Evolutionary conservation across 2,113 vertebrate genomes (phyloP).

Genomic region (Sinosuthora webbiana): DNA sequence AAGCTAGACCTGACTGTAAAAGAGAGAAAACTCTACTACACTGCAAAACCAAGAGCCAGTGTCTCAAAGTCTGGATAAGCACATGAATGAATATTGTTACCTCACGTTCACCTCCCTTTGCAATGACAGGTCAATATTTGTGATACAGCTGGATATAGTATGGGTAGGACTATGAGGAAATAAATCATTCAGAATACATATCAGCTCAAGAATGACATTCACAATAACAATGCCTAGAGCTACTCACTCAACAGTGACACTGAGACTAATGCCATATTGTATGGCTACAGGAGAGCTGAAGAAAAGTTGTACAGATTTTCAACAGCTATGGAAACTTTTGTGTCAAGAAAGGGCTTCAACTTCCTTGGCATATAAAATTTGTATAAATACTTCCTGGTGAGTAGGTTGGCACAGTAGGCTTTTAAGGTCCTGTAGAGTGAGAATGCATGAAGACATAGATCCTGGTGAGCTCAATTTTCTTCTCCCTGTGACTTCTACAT

Average conservation of each 20-base stretch:
- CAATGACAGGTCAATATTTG: constrained; percentile 29
- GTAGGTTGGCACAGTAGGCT: background rate
- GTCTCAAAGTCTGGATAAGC: background rate
- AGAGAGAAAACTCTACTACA: background rate
- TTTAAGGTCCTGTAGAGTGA: background rate
- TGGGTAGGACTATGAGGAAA: constrained; percentile 8
- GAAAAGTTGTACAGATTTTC: background rate
- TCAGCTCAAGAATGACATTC: constrained; percentile 22
- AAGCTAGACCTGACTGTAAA: background rate
- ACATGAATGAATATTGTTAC: background rate
- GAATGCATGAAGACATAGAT: background rate
- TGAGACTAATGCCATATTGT: background rate
- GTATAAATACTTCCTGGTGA: background rate
- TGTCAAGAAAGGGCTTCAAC: background rate
- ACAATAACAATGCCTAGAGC: background rate
- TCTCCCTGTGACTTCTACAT: background rate
- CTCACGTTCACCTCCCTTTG: background rate
- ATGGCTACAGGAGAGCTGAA: background rate
- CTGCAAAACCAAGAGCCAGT: background rate
- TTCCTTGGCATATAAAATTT: background rate
- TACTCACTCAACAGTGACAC: background rate
- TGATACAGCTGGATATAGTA: background rate
- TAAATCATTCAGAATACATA: background rate
- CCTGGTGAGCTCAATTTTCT: background rate
- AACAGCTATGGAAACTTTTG: background rate